Evolutionary conservation across 1,140 invertebrate genomes (phyloP), one percentile per base, ranked within the genome.

Genomic region (Scaptomyza pallida): DNA sequence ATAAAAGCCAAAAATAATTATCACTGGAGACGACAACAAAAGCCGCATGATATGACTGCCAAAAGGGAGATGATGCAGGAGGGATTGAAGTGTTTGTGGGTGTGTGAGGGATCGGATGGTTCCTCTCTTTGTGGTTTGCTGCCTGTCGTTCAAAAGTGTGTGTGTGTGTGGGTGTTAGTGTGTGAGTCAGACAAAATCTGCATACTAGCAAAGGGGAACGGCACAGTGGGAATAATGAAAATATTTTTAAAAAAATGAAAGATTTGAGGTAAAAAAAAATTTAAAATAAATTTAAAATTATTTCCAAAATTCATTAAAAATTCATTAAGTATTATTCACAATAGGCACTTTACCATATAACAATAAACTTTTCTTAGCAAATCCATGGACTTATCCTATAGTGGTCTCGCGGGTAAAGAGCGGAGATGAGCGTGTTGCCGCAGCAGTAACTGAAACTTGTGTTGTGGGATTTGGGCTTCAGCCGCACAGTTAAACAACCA

Each of bases 1-100:
- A 88, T 88, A 81, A 88, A 88, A 88, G 82, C 82, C 78, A 82
- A 88, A 88, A 88, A 88, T 88, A 88, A 88, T 88, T 88, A 88
- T 88, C 82, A 88, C 82, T 70, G 60, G 63, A 88, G 78, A 78
- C 64, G 74, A 75, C 77, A 81, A 77, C 74, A 82, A 71, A 70
- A 77, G 71, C 72, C 60, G 47, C 72, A 55, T 60, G 55, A 54
- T 61, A 68, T 35, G 33, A 17, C 9, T 9, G 23, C n/a, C 35
- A 12, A n/a, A n/a, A 15, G 43, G 54, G 26, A 12, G 21, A 5
- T 33, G 52, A 55, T 35, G 55, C 44, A 9, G 37, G 8, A 23
- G 16, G 8, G 10, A n/a, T n/a, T 0, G 43, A 16, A 12, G n/a
- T n/a, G n/a, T n/a, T n/a, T n/a, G n/a, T n/a, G n/a, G n/a, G n/a